A percentile compares a stretch with the other conserved stretches of the same genome.
phyloP scores from a whole-genome alignment of 1,140 invertebrate species.

The Sarcophaga peregrina region DNA sequence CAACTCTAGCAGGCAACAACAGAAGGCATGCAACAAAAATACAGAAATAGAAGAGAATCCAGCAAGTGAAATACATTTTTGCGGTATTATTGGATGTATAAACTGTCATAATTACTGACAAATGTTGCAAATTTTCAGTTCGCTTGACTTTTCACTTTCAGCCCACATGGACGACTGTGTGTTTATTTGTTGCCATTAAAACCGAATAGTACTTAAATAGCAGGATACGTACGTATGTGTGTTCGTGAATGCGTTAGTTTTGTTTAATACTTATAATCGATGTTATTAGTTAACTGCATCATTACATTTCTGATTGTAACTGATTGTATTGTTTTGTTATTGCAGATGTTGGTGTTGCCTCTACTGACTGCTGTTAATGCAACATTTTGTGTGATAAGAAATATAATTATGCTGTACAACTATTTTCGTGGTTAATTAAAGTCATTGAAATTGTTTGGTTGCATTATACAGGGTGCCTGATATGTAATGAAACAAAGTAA shows the following conservation, averaged over 20 bases:
- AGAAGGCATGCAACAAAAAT: too few species aligned
- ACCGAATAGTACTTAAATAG: background rate
- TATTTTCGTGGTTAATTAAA: slow-evolving; percentile 22
- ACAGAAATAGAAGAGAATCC: too few species aligned
- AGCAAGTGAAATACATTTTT: slow-evolving; percentile 4
- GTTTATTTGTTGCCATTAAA: background rate
- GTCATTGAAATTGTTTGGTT: background rate
- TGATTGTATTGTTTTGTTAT: background rate
- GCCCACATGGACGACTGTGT: background rate
- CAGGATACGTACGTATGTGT: background rate
- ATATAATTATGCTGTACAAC: background rate
- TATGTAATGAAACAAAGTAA: too few species aligned
- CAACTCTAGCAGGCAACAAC: too few species aligned
- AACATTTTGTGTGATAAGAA: background rate
- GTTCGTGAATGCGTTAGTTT: background rate
- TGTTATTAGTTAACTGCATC: slow-evolving; percentile 33
- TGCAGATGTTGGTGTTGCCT: background rate
- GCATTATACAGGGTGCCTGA: too few species aligned
- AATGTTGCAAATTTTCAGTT: slow-evolving; percentile 34
- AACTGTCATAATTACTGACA: slow-evolving; percentile 39
- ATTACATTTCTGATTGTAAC: slow-evolving; percentile 3
- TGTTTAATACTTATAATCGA: slow-evolving; percentile 34
- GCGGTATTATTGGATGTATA: slow-evolving; percentile 30
- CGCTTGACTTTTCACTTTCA: background rate
- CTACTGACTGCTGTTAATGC: background rate